Percentiles rank a stretch among this genome's conserved stretches.
phyloP scores from a whole-genome alignment of 2,113 vertebrate genomes.

The Calypte anna region DNA sequence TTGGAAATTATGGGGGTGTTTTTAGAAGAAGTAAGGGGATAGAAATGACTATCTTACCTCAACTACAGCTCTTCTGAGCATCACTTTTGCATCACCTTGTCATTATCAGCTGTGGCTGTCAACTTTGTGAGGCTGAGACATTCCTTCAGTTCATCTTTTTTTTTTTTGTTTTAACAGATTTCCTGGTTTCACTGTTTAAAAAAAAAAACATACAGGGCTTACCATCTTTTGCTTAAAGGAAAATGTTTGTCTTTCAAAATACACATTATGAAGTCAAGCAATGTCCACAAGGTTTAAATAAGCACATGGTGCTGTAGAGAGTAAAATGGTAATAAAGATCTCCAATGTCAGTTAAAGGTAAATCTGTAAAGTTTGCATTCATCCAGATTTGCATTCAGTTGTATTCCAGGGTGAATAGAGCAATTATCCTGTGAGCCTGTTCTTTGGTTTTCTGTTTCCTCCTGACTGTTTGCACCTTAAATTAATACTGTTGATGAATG shows the following conservation, averaged over 20 bases:
- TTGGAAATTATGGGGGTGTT: not conserved
- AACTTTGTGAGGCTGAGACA: not conserved
- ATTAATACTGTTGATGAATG: not conserved
- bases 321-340: not conserved
- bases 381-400: not conserved
- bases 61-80: not conserved
- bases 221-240: not conserved
- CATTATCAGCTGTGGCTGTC: slow-evolving; percentile 34
- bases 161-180: not conserved
- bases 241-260: not conserved
- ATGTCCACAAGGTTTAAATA: not conserved
- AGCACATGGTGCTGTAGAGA: not conserved
- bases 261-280: not conserved
- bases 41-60: slow-evolving; percentile 17
- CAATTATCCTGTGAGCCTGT: not conserved
- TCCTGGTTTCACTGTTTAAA: not conserved
- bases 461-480: not conserved
- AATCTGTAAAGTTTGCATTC: not conserved
- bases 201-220: not conserved
- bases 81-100: slow-evolving; percentile 27
- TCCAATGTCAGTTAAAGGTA: not conserved
- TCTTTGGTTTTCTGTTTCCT: not conserved
- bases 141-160: slow-evolving; percentile 44
- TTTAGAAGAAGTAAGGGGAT: not conserved
- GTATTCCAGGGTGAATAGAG: not conserved